Percentiles rank a stretch among this genome's conserved stretches.
Conservation (phyloP, 2,888 invertebrate species). For the Caenorhabditis sp. region DNA sequence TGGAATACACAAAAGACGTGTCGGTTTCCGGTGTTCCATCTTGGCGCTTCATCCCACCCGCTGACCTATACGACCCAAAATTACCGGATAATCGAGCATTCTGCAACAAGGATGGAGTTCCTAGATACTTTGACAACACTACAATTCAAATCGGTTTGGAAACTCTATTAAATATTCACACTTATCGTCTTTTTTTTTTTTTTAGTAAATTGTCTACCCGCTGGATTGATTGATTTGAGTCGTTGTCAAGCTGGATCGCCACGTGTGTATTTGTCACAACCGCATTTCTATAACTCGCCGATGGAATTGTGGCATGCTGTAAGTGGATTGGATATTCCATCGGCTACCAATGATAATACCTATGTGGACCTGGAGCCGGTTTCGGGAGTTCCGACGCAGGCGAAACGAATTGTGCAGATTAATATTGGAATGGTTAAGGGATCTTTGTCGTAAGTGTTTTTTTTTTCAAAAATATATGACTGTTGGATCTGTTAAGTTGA, state of each 20-base stretch:
- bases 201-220: constrained; percentile 61
- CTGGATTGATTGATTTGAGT: constrained; percentile 67
- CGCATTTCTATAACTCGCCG: constrained; percentile 64
- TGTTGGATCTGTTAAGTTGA: not conserved
- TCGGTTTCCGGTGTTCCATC: constrained; percentile 50
- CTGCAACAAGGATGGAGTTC: constrained; percentile 61
- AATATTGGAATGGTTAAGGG: constrained; percentile 67
- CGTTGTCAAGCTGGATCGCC: constrained; percentile 63
- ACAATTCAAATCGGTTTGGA: constrained; percentile 53
- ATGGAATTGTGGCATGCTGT: constrained; percentile 55
- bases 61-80: constrained; percentile 55
- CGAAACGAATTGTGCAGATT: constrained; percentile 63
- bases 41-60: constrained; percentile 55
- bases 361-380: constrained; percentile 66
- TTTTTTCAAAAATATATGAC: no score
- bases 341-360: constrained; percentile 53
- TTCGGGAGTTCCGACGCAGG: constrained; percentile 60
- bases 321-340: constrained; percentile 54
- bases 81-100: constrained; percentile 55
- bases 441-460: constrained; percentile 46
- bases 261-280: constrained; percentile 63
- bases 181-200: not conserved
- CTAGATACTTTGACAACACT: constrained; percentile 61
- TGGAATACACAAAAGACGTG: constrained; percentile 52
- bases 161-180: not conserved